Evolutionary conservation across 2,113 vertebrate genomes (phyloP).

Genomic region (Paramisgurnus dabryanus): DNA sequence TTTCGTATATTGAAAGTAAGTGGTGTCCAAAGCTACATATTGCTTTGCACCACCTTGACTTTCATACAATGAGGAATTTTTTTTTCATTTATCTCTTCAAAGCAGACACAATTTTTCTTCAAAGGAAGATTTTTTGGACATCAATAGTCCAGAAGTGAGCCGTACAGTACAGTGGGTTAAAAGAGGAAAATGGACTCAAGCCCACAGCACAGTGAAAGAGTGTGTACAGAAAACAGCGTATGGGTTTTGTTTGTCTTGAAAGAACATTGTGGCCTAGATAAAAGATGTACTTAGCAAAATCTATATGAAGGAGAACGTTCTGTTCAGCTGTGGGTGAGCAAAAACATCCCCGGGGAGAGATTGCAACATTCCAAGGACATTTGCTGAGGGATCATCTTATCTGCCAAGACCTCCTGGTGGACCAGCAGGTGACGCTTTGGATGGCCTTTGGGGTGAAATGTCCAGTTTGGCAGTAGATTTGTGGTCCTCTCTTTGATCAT

Average conservation of each 20-base stretch:
- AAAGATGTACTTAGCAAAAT: slow-evolving; percentile 58
- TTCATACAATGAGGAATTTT: too few species aligned
- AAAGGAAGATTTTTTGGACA: not conserved
- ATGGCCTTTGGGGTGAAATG: slow-evolving; percentile 19
- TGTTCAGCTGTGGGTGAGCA: slow-evolving; percentile 59
- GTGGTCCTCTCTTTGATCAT: slow-evolving; percentile 15
- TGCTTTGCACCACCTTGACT: too few species aligned
- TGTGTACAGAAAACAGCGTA: not conserved
- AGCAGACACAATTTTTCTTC: not conserved
- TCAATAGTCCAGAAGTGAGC: not conserved
- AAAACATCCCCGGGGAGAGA: slow-evolving; percentile 56
- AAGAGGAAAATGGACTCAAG: slow-evolving; percentile 2
- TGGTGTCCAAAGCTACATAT: too few species aligned
- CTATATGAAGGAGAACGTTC: slow-evolving; percentile 60
- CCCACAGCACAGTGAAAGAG: not conserved
- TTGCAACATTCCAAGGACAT: slow-evolving; percentile 44
- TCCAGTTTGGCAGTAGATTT: slow-evolving; percentile 25
- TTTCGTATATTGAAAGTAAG: too few species aligned
- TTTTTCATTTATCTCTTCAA: not conserved
- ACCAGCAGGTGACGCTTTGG: slow-evolving; percentile 25
- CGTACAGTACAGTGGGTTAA: not conserved
- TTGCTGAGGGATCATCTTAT: slow-evolving; percentile 1
- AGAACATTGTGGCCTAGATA: slow-evolving; percentile 68
- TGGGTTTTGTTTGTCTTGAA: slow-evolving; percentile 45
- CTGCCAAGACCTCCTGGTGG: slow-evolving; percentile 35